Evolutionary conservation across 2,888 invertebrate species (phyloP), one percentile per base, ranked within the genome.

Genomic region (Zeuzera pyrina): DNA sequence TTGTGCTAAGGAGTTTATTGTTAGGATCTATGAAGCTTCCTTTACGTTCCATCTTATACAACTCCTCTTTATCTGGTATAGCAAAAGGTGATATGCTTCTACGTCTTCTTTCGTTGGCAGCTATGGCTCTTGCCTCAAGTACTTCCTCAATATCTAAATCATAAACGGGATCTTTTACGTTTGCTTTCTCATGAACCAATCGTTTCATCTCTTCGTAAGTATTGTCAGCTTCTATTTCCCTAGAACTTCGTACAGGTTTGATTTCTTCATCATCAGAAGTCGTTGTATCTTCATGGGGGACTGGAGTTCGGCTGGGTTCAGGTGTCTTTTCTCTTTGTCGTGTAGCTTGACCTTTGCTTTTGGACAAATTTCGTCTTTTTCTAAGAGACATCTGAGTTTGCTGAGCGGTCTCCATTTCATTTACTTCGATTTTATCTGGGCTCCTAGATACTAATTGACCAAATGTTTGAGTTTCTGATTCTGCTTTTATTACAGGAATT

Each of bases 211-310:
- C 83, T 47, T 74, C 64, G 39, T 84, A 85, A 2, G 73, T 81
- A 27, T 63, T 70, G 44, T 84, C 84, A 12, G 84, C 83, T 64
- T 84, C 84, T 8, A 73, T 60, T 64, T 84, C 84, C 38, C 76
- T 57, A 1, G 77, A 73, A 41, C 62, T 63, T 10, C 69, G 65
- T 14, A 47, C 50, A 10, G 67, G 64, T 33, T 49, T 55, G 1
- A 48, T 36, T 25, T 84, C 83, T 48, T 84, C 84, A 39, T 85
- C 84, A 27, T 87, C 83, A 10, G 85, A 81, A 19, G 90, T 89
- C 5, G 89, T 88, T 29, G 87, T 87, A 37, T 90, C 90, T 43
- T 90, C 87, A 32, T 79, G 78, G 14, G 81, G 81, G 13, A 86
- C 60, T 14, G 73, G 73, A 34, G 73, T 69, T 50, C 78, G 66